Evolutionary conservation across 1,140 invertebrate genomes (phyloP).

Genomic region (Drosophila burlai): DNA sequence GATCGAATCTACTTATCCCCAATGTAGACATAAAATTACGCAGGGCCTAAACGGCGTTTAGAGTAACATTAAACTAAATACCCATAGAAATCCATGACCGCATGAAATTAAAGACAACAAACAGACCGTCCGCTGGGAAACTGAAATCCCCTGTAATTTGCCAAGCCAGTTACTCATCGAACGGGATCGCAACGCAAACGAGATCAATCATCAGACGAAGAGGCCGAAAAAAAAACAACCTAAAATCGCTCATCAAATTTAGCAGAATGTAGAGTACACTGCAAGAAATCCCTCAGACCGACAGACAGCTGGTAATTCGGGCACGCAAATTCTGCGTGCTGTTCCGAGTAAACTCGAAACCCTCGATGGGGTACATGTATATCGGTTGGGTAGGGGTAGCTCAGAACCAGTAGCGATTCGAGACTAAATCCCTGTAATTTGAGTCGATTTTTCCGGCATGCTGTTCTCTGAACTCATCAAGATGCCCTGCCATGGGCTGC

Average conservation of each 20-base stretch:
- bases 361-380: conserved; percentile 30
- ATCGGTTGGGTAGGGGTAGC: conserved; percentile 36
- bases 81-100: conserved; percentile 47
- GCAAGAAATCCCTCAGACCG: conserved; percentile 25
- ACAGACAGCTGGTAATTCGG: conserved; percentile 65
- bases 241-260: conserved; percentile 56
- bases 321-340: conserved; percentile 66
- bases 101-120: conserved; percentile 71
- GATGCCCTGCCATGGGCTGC: conserved; percentile 37
- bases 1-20: conserved; percentile 40
- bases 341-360: conserved; percentile 65
- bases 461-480: conserved; percentile 61
- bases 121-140: conserved; percentile 23
- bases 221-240: conserved; percentile 8
- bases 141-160: conserved; percentile 53
- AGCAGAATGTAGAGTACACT: conserved; percentile 60
- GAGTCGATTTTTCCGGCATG: conserved; percentile 80
- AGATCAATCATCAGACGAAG: conserved; percentile 58
- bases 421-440: conserved; percentile 66
- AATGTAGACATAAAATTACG: conserved; percentile 55
- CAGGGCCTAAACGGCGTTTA: conserved; percentile 51
- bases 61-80: conserved; percentile 55
- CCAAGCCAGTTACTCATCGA: conserved; percentile 39
- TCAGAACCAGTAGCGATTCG: conserved; percentile 42
- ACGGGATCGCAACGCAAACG: conserved; percentile 7